These are phyloP conservation scores for Iphiclides podalirius DNA, from an alignment of 2,888 invertebrate genomes.

Conservation along the genomic window DNA sequence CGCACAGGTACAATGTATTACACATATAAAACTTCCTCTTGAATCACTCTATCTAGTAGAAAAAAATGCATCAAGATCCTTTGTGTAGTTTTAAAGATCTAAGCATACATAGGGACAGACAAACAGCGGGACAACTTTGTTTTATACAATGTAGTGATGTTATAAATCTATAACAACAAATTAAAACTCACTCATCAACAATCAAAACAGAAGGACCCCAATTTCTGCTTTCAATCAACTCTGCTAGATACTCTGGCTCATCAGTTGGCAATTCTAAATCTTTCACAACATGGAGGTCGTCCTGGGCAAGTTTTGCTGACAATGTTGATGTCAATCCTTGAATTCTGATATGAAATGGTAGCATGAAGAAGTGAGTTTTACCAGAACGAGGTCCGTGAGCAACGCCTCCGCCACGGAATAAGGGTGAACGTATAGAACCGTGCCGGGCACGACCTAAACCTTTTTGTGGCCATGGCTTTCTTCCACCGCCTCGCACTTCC, in stretches of 20 bases:
- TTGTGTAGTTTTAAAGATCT: too few species aligned
- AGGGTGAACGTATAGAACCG: constrained; percentile 94
- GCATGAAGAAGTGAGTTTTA: constrained; percentile 95
- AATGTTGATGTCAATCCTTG: constrained; percentile 90
- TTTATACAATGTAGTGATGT: too few species aligned
- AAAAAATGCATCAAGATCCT: too few species aligned
- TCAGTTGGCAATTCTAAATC: constrained; percentile 91
- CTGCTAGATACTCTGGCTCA: constrained; percentile 87
- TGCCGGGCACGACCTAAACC: constrained; percentile 94
- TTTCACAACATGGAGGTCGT: constrained; percentile 95
- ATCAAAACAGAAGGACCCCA: constrained; percentile 99
- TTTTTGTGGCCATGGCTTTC: constrained; percentile 99
- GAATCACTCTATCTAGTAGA: too few species aligned
- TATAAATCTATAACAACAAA: too few species aligned
- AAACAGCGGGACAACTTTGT: too few species aligned
- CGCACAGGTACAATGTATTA: too few species aligned
- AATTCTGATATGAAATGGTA: constrained; percentile 88
- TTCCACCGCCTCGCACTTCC: constrained; percentile 93
- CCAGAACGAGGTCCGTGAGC: constrained; percentile 96
- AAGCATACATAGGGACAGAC: too few species aligned
- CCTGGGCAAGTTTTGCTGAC: constrained; percentile 96
- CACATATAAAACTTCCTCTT: too few species aligned
- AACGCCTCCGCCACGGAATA: constrained; percentile 91
- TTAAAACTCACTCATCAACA: constrained; percentile 89
- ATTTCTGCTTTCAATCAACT: constrained; percentile 89